phyloP scores from a whole-genome alignment of 2,888 invertebrate species.

The Dromius quadrimaculatus region DNA sequence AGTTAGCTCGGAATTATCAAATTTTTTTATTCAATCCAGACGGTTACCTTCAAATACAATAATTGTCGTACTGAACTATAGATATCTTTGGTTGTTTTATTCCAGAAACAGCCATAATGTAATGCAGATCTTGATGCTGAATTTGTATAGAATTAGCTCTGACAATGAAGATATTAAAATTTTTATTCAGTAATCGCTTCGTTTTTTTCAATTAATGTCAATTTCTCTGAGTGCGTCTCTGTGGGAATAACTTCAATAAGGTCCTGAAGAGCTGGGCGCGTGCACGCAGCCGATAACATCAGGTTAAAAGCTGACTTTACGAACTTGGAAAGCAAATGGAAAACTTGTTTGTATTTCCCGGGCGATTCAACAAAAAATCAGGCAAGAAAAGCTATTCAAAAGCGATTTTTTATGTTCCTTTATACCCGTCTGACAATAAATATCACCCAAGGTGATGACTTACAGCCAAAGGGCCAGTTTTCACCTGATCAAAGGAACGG shows the following conservation, averaged over 20 bases:
- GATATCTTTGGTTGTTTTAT: too few species aligned
- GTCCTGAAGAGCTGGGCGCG: constrained; percentile 11
- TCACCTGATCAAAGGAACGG: constrained; percentile 1
- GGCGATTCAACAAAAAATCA: constrained; percentile 44
- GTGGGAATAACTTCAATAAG: too few species aligned
- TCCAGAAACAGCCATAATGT: too few species aligned
- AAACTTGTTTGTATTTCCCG: constrained; percentile 51
- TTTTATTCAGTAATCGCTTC: too few species aligned
- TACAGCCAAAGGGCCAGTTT: constrained; percentile 9
- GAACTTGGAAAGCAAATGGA: constrained; percentile 48
- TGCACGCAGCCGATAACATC: constrained; percentile 44
- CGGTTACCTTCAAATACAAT: too few species aligned
- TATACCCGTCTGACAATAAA: constrained; percentile 45
- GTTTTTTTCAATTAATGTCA: too few species aligned
- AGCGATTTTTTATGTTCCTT: constrained; percentile 44
- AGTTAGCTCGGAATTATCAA: too few species aligned
- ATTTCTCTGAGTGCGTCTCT: background rate
- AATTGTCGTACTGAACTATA: too few species aligned
- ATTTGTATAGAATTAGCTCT: too few species aligned
- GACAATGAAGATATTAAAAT: too few species aligned
- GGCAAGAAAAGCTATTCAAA: constrained; percentile 43
- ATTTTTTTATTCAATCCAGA: too few species aligned
- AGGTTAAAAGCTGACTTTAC: constrained; percentile 50
- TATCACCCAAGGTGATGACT: constrained; percentile 41
- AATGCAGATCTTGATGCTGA: too few species aligned